Conservation (phyloP, 2,797 vertebrate genomes). For the Coluber constrictor region DNA sequence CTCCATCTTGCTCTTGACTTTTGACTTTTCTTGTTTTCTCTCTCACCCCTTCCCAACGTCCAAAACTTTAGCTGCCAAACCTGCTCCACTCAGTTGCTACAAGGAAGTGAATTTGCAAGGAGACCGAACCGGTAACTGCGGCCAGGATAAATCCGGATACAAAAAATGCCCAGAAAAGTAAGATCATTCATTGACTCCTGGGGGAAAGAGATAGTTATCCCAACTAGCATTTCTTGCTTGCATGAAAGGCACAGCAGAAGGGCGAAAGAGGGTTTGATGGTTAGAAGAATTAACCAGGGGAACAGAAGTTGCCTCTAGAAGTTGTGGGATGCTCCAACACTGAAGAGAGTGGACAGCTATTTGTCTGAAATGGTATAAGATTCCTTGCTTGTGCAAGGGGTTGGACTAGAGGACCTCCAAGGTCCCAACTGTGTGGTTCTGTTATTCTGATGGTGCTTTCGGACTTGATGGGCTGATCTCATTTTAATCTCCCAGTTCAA, state of each 20-base stretch:
- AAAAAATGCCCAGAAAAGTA: constrained; percentile 22
- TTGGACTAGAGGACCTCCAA: not conserved
- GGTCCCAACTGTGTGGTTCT: not conserved
- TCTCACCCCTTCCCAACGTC: not conserved
- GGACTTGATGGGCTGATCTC: no score
- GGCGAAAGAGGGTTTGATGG: not conserved
- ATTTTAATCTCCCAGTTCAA: not conserved
- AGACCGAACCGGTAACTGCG: constrained; percentile 23
- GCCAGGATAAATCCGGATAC: not conserved
- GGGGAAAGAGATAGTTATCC: not conserved
- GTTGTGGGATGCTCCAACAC: not conserved
- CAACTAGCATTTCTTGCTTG: not conserved
- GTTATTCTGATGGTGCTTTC: not conserved
- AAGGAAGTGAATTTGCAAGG: constrained; percentile 2
- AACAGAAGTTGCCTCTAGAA: not conserved
- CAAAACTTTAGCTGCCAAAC: not conserved
- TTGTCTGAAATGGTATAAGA: not conserved
- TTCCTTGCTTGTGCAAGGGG: not conserved
- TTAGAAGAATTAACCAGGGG: not conserved
- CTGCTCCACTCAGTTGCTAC: constrained; percentile 12
- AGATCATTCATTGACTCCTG: not conserved
- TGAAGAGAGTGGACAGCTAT: not conserved
- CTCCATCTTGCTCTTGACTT: not conserved
- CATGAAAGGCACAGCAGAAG: not conserved
- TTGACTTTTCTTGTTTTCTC: not conserved